A percentile compares a stretch with the other conserved stretches of the same genome.
phyloP scores from a whole-genome alignment of 2,797 vertebrate genomes.

The Pelodytes ibericus region DNA sequence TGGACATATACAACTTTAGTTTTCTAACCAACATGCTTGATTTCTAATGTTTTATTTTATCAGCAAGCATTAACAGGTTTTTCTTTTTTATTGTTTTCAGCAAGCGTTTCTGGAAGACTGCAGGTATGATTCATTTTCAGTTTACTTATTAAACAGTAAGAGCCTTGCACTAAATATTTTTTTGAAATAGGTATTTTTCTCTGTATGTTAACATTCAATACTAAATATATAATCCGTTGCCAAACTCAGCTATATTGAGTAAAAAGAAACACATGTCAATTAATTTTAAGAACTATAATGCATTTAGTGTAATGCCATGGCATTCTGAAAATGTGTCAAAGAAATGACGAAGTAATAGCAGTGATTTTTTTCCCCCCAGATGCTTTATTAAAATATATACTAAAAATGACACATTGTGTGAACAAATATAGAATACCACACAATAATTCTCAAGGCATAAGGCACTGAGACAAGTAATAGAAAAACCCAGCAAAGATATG shows the following conservation, averaged over 20 bases:
- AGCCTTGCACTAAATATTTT: conserved; percentile 25
- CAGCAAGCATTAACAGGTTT: conserved; percentile 44
- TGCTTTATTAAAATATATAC: no score
- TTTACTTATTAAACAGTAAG: conserved; percentile 32
- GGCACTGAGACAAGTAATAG: no score
- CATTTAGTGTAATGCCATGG: conserved; percentile 1
- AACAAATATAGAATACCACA: no score
- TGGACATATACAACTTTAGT: no score
- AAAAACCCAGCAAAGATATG: no score
- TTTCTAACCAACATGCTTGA: background rate
- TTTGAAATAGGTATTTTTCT: background rate
- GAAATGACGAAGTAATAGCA: background rate
- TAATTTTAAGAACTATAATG: background rate
- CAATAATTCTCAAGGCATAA: no score
- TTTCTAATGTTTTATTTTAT: conserved; percentile 24
- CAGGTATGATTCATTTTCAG: conserved; percentile 68
- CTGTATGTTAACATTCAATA: background rate
- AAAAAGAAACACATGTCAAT: background rate
- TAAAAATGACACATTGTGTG: no score
- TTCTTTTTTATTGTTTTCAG: conserved; percentile 68
- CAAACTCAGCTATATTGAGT: background rate
- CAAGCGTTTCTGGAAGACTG: conserved; percentile 72
- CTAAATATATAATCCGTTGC: no score
- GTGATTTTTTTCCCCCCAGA: no score
- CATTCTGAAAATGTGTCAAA: background rate